Base-by-base conservation (phyloP, 2,888 invertebrate species). In the Lepidocyrtoides sp. region DNA sequence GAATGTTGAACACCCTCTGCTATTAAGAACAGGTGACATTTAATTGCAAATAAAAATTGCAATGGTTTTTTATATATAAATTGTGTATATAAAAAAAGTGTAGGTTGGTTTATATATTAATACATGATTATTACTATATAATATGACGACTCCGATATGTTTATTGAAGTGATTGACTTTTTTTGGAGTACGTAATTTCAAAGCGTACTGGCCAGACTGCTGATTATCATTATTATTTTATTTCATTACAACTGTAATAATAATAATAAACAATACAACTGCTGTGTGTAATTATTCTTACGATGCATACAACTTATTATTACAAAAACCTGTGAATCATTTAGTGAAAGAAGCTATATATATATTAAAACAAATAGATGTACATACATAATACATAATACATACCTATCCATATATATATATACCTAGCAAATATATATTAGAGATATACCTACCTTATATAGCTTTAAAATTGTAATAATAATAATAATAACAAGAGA, bases 151-250 rank as follows among this genome's bases (percentile, higher is more conserved):
- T 77, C 26, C 17, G 77, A 51, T 72, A 77, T 77, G 77, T 77
- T 69, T 79, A 29, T 1, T 87, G 89, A 89, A 84, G 66, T 51
- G 89, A 77, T 89, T 89, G 75, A 66, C 14, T 87, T 84, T 91
- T 82, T 91, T 82, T 82, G 91, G 91, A 91, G 91, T 91, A 69
- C 91, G 87, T 81, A 54, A 14, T 57, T 57, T 72, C 20, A 41
- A 60, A 79, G 79, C 91, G 91, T 85, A 87, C 91, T 91, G 91
- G 91, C 86, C 87, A 86, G 91, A 91, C 91, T 91, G 91, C 91
- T 87, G 81, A 91, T 91, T 91, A 91, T 91, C 91, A 91, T 91
- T 91, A 91, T 91, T 91, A 91, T 85, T 63, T 87, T 87, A 77
- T 44, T 72, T 29, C 57, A 87, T 54, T 79, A 63, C 60, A 54